Conservation (phyloP, 2,888 invertebrate genomes). For the Euzophera pinguis region DNA sequence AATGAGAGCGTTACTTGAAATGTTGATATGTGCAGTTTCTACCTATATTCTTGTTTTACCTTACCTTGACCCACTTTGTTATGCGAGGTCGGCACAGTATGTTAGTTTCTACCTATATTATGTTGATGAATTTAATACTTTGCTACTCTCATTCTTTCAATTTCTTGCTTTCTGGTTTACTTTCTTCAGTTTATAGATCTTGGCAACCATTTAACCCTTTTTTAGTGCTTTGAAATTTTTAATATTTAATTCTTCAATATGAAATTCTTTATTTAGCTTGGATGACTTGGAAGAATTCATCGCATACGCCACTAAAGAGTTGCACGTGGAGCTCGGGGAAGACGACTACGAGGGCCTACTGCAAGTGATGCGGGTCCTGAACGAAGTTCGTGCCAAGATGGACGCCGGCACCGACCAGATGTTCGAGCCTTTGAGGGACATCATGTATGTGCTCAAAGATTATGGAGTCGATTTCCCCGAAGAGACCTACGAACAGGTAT, state of each 20-base stretch:
- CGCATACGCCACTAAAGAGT: constrained; percentile 84
- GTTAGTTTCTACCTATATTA: no score
- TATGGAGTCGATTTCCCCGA: constrained; percentile 94
- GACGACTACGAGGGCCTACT: constrained; percentile 93
- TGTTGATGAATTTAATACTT: no score
- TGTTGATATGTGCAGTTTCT: no score
- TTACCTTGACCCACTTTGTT: no score
- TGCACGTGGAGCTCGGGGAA: constrained; percentile 86
- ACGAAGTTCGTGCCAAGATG: constrained; percentile 87
- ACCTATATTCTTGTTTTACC: no score
- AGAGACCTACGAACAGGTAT: constrained; percentile 85
- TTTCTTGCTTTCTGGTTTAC: no score
- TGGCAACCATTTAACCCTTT: no score
- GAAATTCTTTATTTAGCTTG: constrained; percentile 71
- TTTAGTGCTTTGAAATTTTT: no score
- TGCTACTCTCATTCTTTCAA: no score
- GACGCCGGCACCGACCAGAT: constrained; percentile 86
- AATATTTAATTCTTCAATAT: background rate
- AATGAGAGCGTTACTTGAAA: no score
- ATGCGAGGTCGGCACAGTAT: no score
- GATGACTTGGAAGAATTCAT: constrained; percentile 89
- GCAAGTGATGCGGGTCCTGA: constrained; percentile 90
- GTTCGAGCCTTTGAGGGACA: constrained; percentile 93
- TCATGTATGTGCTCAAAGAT: constrained; percentile 89
- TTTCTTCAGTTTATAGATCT: no score